Evolutionary conservation across 2,797 vertebrate genomes (phyloP), one percentile per base, ranked within the genome.

Genomic region (Hippoglossus hippoglossus): DNA sequence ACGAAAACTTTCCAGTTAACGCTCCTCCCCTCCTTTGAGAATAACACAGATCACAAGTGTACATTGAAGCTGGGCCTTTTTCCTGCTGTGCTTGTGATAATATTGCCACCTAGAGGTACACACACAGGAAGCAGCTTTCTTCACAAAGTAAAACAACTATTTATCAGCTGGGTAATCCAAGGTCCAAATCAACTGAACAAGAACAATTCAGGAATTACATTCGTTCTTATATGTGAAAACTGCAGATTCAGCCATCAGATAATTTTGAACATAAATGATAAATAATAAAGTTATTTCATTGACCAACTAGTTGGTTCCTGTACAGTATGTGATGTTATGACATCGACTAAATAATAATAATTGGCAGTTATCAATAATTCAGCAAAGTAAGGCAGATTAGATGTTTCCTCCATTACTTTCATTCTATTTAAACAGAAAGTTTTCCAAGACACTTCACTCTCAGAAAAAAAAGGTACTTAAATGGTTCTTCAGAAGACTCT

Each of bases 51-150:
- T 11, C 41, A 46, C 12, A 13, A 16, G 44, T 46, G 44, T 19
- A 46, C 5, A 21, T 6, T 59, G 26, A 26, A 25, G 41, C 4
- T 46, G 63, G 60, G 67, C 36, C 49, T 62, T 75, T 39, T 57
- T 63, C 62, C 73, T 62, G 67, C 47, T 36, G 64, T 79, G 75
- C 51, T 83, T 66, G 73, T 73, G 68, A 69, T 83, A 22, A 85
- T 28, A 80, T 80, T 87, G 84, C 84, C 80, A 81, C 69, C 84
- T 80, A 73, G 66, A 75, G 87, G 77, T 56, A 12, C 24, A 49
- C 7, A 39, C 13, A 55, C 11, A 60, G 19, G 25, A 55, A 25
- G 21, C 46, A 44, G 25, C n/a, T 13, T 46, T 39, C 19, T 41
- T 41, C 9, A n/a, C 47, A 54, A 24, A 13, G 16, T 1, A 49